A percentile compares a stretch with the other conserved stretches of the same genome.
Conservation (phyloP, 2,888 invertebrate genomes). For the Dexiosoma caninum region DNA sequence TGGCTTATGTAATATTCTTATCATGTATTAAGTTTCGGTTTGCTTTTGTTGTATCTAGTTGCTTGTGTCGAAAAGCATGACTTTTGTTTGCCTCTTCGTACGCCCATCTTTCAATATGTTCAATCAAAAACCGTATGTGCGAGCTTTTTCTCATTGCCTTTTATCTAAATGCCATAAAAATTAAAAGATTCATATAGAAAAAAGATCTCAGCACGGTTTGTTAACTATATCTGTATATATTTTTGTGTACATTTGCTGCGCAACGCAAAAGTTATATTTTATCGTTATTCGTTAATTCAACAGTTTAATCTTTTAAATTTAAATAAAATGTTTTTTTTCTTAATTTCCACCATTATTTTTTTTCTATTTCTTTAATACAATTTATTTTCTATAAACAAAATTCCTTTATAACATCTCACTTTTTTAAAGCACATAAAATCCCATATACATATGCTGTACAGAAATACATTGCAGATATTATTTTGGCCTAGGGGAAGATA, state of each 20-base stretch:
- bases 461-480: conserved; percentile 62
- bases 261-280: neutral
- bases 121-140: conserved; percentile 28
- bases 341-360: neutral
- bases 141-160: neutral
- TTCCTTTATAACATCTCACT: conserved; percentile 41
- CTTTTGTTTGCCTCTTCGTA: conserved; percentile 29
- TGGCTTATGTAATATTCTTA: conserved; percentile 53
- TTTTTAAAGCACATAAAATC: neutral
- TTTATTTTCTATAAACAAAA: conserved; percentile 6
- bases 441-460: conserved; percentile 24
- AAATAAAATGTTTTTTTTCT: neutral
- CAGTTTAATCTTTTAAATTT: neutral
- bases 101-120: conserved; percentile 41
- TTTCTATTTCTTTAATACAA: neutral
- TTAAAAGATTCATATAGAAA: conserved; percentile 4
- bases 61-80: conserved; percentile 29
- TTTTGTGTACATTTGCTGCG: no score
- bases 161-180: conserved; percentile 33
- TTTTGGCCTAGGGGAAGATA: conserved; percentile 54
- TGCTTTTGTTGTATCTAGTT: neutral
- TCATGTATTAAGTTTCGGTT: conserved; percentile 49
- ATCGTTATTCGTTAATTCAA: neutral
- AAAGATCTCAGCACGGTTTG: neutral
- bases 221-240: conserved; percentile 1